Evolutionary conservation across 2,888 invertebrate species (phyloP).

Genomic region (Pyrrhia umbra): DNA sequence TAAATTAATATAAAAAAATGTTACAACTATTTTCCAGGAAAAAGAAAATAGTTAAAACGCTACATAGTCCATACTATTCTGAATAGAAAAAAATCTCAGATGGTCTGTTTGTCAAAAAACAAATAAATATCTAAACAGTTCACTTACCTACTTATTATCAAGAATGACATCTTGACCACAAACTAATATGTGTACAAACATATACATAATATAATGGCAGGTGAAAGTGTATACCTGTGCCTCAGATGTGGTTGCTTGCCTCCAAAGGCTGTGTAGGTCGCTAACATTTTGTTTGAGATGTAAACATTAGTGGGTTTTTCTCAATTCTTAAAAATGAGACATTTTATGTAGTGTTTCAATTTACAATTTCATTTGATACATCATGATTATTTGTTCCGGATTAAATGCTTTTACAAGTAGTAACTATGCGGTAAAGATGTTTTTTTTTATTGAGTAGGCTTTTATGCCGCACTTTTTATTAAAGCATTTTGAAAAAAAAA

Average conservation of each 20-base stretch:
- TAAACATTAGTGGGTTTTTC: slow-evolving; percentile 34
- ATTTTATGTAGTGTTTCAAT: background rate
- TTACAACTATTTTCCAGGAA: too few relatives aligned
- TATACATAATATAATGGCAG: slow-evolving; percentile 22
- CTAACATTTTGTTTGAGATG: slow-evolving; percentile 39
- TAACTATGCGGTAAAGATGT: too few relatives aligned
- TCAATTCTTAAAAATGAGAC: slow-evolving; percentile 2
- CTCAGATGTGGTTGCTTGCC: background rate
- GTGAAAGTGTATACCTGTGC: slow-evolving; percentile 51
- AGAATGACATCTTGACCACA: slow-evolving; percentile 38
- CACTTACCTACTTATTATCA: slow-evolving; percentile 33
- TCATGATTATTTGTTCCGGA: background rate
- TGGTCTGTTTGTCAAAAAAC: background rate
- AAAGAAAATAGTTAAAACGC: too few relatives aligned
- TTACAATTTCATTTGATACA: background rate
- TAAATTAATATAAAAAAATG: too few relatives aligned
- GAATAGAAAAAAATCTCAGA: too few relatives aligned
- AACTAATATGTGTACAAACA: slow-evolving; percentile 34
- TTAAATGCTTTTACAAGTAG: too few relatives aligned
- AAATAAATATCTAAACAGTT: slow-evolving; percentile 30
- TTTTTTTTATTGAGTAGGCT: too few relatives aligned
- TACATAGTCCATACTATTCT: too few relatives aligned
- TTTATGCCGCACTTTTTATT: too few relatives aligned
- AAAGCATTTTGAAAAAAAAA: too few relatives aligned
- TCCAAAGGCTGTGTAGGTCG: slow-evolving; percentile 15